Evolutionary conservation across 1,140 invertebrate species (phyloP), one percentile per base, ranked within the genome.

Genomic region (Euura lappo): DNA sequence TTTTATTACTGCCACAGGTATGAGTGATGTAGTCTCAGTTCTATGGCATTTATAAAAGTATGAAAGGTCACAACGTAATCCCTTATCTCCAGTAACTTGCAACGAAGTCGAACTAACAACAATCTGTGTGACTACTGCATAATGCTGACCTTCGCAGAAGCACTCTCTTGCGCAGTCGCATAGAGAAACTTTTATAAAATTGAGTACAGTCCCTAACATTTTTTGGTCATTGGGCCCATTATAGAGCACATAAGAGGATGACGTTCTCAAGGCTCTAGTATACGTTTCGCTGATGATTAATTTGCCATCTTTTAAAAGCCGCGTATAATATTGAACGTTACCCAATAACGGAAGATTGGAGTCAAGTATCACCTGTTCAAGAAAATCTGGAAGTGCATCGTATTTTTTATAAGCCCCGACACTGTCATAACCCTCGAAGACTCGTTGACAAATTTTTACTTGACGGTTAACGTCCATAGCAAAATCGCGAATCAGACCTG

Each of bases 361-460:
- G 13, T 43, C 13, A 3, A 44, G 3, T 65, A 65, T 71, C 45
- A 44, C n/a, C 46, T 65, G 70, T 65, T 8, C 10, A 45, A 71
- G 10, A 71, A 10, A 44, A 60, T 43, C 70, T 28, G 70, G 64
- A 11, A 65, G 44, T 13, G 44, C 4, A 51, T 45, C 47, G 65
- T 43, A 71, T 42, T 44, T 46, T 42, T 71, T 76, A 60, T 79
- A 77, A 2, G 73, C 73, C 2, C 75, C 76, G 64, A 78, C 74
- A 65, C 71, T 79, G 44, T 76, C 74, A 73, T 72, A 72, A 60
- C 64, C 10, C 1, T 47, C 6, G 11, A 47, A 68, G 43, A 77
- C 45, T 66, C 72, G 60, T 64, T 79, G 66, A 11, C 11, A 70
- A 10, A 78, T 74, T 72, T 75, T 76, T 4, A 78, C 75, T 65